Base-by-base conservation (phyloP, 1,140 invertebrate species). In the Macrotrachela quadricornifera region DNA sequence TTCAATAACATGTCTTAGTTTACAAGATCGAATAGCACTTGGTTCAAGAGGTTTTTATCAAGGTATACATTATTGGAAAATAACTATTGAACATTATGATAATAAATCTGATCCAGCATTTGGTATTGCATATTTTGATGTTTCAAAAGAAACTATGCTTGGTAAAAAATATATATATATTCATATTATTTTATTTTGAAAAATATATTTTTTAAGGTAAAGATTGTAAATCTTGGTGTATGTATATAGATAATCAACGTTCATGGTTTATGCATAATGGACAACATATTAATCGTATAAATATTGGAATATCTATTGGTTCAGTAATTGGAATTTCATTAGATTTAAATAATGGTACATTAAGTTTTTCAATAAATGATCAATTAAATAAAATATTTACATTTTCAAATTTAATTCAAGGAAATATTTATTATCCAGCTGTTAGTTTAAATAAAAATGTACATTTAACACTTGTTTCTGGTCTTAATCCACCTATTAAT, bases 11-110 rank as follows among this genome's bases (percentile, higher is more conserved):
- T 87, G 85, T 57, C 82, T 83, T 59, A 85, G 83, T 56, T 91
- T 85, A 74, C 88, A 95, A 66, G 85, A 94, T 63, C 76, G 85
- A 30, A 84, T 95, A 36, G 80, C 85, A 37, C 73, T 96, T 10
- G 88, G 84, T 40, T 83, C 78, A 54, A 82, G 91, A 46, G 86
- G 87, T 18, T 88, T 97, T 64, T 90, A 86, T n/a, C 77, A 85
- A 54, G 91, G 91, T 48, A 72, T 88, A 43, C 91, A 96, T 74
- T 96, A 95, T 70, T 96, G 91, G 90, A 85, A 92, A 64, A 79
- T 85, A 56, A 78, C 78, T 17, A 77, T 97, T 58, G 85, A 94
- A 69, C 77, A 82, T 58, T 91, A 87, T 68, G 88, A 92, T 67
- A 83, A 81, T 50, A 85, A 94, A 68, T 83, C 87, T 4, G 91